Conservation (phyloP, 2,888 invertebrate species). For the Tribolium freemani region DNA sequence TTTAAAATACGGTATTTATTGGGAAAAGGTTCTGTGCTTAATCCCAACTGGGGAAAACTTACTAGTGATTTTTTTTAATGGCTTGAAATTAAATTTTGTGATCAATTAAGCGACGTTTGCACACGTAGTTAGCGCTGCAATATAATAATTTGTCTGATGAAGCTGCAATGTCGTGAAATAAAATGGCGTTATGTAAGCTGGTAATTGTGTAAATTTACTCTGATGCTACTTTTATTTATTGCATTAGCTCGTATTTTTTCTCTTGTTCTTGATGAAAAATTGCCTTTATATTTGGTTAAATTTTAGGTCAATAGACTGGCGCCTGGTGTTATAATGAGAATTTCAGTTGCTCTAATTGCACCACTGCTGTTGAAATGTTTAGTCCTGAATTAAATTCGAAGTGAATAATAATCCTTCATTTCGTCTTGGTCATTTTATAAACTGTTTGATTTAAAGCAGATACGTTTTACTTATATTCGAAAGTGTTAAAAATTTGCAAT, state of each 20-base stretch:
- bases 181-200: constrained; percentile 2
- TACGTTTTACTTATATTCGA: neutral
- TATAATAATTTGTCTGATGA: constrained; percentile 9
- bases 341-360: constrained; percentile 36
- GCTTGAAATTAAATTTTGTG: constrained; percentile 13
- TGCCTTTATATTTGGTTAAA: neutral
- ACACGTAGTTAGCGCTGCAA: neutral
- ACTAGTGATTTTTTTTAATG: no score
- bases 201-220: constrained; percentile 6
- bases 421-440: neutral
- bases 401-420: neutral
- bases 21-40: no score
- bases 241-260: neutral
- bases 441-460: neutral
- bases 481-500: neutral
- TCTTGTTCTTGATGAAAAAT: neutral
- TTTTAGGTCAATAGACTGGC: constrained; percentile 37
- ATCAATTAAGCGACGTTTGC: constrained; percentile 2
- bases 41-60: no score
- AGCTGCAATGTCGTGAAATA: neutral
- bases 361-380: constrained; percentile 21
- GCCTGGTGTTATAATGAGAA: constrained; percentile 31
- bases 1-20: no score
- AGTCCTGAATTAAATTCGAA: constrained; percentile 1
- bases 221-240: neutral